A percentile compares a stretch with the other conserved stretches of the same genome.
Evolutionary conservation across 2,888 invertebrate species (phyloP).

Genomic region (Cynaeus angustus): DNA sequence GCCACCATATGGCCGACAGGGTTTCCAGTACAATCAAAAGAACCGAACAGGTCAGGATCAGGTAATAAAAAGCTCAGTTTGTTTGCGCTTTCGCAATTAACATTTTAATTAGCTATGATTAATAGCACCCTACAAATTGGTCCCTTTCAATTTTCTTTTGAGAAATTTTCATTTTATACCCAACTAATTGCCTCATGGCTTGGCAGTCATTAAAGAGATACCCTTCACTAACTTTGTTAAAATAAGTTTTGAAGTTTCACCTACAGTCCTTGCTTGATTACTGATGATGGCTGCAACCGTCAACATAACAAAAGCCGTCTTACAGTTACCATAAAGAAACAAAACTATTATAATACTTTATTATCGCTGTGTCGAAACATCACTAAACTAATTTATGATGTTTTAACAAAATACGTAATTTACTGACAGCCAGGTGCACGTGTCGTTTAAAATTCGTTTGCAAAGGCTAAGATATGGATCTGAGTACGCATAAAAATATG

Average conservation of each 20-base stretch:
- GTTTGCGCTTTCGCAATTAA: conserved; percentile 60
- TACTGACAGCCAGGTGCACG: no score
- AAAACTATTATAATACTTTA: background rate
- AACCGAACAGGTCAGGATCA: conserved; percentile 43
- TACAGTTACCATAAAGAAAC: background rate
- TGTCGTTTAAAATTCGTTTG: no score
- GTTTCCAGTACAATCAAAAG: conserved; percentile 35
- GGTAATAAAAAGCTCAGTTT: conserved; percentile 50
- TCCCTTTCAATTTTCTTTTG: conserved; percentile 56
- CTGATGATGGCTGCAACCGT: conserved; percentile 14
- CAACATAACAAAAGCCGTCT: conserved; percentile 12
- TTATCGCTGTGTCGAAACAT: no score
- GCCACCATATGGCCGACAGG: conserved; percentile 43
- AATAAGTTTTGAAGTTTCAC: conserved; percentile 37
- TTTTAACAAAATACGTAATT: no score
- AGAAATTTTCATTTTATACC: conserved; percentile 41
- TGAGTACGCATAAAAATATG: no score
- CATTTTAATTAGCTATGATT: conserved; percentile 65
- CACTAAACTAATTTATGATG: no score
- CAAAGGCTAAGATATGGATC: no score
- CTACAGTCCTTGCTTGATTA: conserved; percentile 26
- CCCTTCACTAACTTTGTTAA: conserved; percentile 43
- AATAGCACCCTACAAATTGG: conserved; percentile 60
- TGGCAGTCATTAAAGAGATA: conserved; percentile 39
- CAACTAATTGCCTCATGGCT: conserved; percentile 41